phyloP scores from a whole-genome alignment of 2,888 invertebrate species.

The Chirona hameri region DNA sequence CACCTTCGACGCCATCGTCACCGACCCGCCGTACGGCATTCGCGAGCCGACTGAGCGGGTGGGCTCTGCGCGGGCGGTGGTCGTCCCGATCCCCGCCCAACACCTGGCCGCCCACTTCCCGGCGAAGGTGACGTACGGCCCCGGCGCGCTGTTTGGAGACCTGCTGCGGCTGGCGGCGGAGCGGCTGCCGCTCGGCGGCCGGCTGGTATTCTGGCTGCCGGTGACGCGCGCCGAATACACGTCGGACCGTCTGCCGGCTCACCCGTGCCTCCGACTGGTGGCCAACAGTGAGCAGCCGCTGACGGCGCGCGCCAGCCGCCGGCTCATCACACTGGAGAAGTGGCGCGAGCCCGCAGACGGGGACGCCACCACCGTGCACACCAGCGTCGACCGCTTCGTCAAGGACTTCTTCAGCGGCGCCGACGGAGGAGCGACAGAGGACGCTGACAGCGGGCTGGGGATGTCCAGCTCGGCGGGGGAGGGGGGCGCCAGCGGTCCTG shows the following conservation, averaged over 20 bases:
- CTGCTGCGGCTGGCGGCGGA: constrained; percentile 75
- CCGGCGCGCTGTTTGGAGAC: constrained; percentile 78
- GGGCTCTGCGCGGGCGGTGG: constrained; percentile 50
- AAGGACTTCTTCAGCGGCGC: not conserved
- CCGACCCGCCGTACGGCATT: constrained; percentile 98
- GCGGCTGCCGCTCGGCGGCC: constrained; percentile 68
- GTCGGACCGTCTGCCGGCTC: constrained; percentile 68
- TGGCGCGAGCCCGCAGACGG: constrained; percentile 33
- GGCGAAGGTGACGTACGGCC: constrained; percentile 76
- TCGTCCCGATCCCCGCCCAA: not conserved
- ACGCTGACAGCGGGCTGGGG: too few relatives aligned
- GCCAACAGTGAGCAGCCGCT: constrained; percentile 87
- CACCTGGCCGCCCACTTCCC: not conserved
- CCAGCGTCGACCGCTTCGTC: not conserved
- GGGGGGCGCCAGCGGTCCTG: too few relatives aligned
- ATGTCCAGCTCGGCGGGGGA: too few relatives aligned
- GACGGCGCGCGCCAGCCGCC: constrained; percentile 71
- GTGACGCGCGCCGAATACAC: constrained; percentile 74
- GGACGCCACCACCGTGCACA: not conserved
- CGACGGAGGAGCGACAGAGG: too few relatives aligned
- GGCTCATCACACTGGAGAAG: constrained; percentile 84
- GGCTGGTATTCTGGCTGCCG: constrained; percentile 95
- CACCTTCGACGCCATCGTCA: constrained; percentile 85
- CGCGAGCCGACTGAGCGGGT: constrained; percentile 87
- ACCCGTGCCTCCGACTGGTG: constrained; percentile 70